These are phyloP conservation scores for Albula goreensis DNA, from an alignment of 2,113 vertebrate genomes.

Conservation along the genomic window DNA sequence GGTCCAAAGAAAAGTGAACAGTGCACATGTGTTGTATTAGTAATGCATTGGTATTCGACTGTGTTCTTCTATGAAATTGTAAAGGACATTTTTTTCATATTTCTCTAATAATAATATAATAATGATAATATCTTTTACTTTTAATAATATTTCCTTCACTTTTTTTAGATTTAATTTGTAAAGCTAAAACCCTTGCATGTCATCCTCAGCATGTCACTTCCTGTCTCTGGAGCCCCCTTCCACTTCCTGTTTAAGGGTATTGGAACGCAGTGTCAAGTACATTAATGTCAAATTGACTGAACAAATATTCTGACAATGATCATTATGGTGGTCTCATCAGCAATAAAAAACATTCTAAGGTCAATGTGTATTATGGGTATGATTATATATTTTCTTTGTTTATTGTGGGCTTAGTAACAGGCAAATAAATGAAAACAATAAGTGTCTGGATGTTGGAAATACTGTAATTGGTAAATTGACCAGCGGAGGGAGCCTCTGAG, in stretches of 20 bases:
- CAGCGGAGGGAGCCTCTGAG: too few relatives aligned
- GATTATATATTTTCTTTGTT: background rate
- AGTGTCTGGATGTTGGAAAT: too few relatives aligned
- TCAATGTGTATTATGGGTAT: background rate
- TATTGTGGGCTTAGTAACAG: background rate
- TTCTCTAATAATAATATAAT: background rate
- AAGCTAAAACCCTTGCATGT: background rate
- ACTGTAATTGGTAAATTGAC: too few relatives aligned
- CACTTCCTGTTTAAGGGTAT: background rate
- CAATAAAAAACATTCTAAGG: background rate
- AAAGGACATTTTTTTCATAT: background rate
- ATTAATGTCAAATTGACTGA: background rate
- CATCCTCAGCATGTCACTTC: background rate
- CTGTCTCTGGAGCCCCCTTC: background rate
- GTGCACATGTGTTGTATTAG: too few relatives aligned
- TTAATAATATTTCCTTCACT: background rate
- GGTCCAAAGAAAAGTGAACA: too few relatives aligned
- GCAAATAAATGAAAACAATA: too few relatives aligned
- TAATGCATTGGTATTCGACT: background rate
- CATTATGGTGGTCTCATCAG: background rate
- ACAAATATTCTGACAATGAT: background rate
- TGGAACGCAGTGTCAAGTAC: background rate
- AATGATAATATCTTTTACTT: background rate
- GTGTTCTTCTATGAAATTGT: too few relatives aligned
- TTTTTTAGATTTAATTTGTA: background rate